These are phyloP conservation scores for Prunella himalayana DNA, from an alignment of 2,113 vertebrate species.

Conservation along the genomic window DNA sequence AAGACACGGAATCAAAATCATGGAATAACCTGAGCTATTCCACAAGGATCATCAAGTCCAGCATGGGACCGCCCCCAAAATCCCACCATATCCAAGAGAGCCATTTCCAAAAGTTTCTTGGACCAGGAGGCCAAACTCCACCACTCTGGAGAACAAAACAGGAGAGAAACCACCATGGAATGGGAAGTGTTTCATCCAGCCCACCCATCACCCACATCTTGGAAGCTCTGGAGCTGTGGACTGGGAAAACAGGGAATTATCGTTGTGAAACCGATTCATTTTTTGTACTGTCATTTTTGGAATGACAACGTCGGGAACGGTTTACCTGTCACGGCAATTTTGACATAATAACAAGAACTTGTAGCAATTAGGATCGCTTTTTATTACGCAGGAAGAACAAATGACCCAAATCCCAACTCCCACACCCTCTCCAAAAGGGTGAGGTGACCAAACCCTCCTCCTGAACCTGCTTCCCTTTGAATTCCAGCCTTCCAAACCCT, in stretches of 20 bases:
- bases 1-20: neutral
- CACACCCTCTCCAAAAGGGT: rapidly evolving
- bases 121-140: neutral
- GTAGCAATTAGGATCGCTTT: neutral
- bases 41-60: neutral
- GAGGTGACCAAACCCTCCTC: neutral
- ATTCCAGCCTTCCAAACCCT: neutral
- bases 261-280: rapidly evolving
- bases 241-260: neutral
- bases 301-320: rapidly evolving
- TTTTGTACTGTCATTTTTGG: neutral
- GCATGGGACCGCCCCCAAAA: neutral
- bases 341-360: neutral
- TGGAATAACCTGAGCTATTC: neutral
- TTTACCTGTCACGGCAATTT: neutral
- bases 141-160: neutral
- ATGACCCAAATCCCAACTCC: neutral
- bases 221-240: neutral
- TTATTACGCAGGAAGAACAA: neutral
- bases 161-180: neutral
- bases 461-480: neutral
- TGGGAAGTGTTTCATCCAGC: neutral
- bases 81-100: neutral
- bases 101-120: neutral
- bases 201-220: neutral